Base-by-base conservation (phyloP, 1,140 invertebrate genomes). In the Plutomurus gul region DNA sequence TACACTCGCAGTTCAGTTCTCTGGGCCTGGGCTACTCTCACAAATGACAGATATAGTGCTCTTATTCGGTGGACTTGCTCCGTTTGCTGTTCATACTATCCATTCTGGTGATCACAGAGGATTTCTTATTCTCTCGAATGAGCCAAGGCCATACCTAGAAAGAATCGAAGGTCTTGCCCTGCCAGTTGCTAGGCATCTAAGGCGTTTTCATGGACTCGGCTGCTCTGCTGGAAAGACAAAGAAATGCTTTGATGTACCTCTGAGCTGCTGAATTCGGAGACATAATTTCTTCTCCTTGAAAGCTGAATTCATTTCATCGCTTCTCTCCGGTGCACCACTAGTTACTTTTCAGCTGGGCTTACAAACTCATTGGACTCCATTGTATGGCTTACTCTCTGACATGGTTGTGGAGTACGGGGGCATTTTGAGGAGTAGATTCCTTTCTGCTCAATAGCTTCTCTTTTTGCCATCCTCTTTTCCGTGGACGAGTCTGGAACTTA, bases 151-250 rank as follows among this genome's bases (percentile, higher is more conserved):
- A 33, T 7, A 13, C 8, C 18, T 10, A 60, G 51, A 60, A 18
- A 5, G n/a, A 25, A 65, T 16, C 30, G 56, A 65, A 65, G 56
- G 56, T n/a, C 56, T 65, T 33, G 13, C 27, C 13, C 18, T 51
- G 18, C 18, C 47, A 22, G 47, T 51, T 51, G 47, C 47, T 22
- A 51, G 47, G 56, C 27, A n/a, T 51, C 46, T 51, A 60, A 60
- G 20, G 56, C 56, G 27, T 65, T 65, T 65, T 65, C 36, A 65
- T 65, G 56, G 56, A 33, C n/a, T 65, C 27, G 18, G 36, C n/a
- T n/a, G n/a, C n/a, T n/a, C n/a, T 43, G n/a, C 56, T 33, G 16
- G 56, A 65, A 60, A 65, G 56, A 65, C 56, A 65, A 65, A 65
- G 56, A 13, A 30, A 4, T 36, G 25, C 56, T 65, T 65, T 65